phyloP scores from a whole-genome alignment of 37 sponge, comb jelly and placozoan genomes.

The Dysidea cf. avara region DNA sequence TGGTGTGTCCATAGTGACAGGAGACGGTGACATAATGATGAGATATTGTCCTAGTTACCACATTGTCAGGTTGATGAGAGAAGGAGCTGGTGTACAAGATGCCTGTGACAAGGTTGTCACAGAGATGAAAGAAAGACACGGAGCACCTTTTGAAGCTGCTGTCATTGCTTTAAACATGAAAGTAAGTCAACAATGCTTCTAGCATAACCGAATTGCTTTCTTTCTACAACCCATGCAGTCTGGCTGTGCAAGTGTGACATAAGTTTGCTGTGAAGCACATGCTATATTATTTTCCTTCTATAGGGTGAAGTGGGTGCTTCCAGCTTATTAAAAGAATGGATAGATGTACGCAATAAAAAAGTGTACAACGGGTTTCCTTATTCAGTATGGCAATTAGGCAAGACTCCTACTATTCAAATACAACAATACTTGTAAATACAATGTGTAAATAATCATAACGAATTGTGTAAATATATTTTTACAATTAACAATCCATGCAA shows the following conservation, averaged over 20 bases:
- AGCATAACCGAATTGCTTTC: neutral
- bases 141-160: conserved; percentile 46
- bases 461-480: too few species aligned
- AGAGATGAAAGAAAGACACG: conserved; percentile 26
- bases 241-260: neutral
- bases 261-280: neutral
- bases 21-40: conserved; percentile 80
- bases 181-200: conserved; percentile 17
- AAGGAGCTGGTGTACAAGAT: conserved; percentile 35
- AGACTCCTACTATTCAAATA: too few species aligned
- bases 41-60: conserved; percentile 79
- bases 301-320: conserved; percentile 69
- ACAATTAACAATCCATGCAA: too few species aligned
- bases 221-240: neutral
- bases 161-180: conserved; percentile 62
- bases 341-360: conserved; percentile 34
- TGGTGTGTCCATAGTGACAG: conserved; percentile 41
- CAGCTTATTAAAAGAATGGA: conserved; percentile 52
- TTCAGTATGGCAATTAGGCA: conserved; percentile 51
- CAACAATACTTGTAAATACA: too few species aligned
- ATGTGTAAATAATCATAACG: too few species aligned
- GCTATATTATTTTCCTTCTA: neutral
- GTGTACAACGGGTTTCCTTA: conserved; percentile 68
- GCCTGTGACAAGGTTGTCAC: conserved; percentile 67
- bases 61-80: conserved; percentile 53